Conservation (phyloP, 64 coral and sea anemone genomes). For the Montipora cactus region DNA sequence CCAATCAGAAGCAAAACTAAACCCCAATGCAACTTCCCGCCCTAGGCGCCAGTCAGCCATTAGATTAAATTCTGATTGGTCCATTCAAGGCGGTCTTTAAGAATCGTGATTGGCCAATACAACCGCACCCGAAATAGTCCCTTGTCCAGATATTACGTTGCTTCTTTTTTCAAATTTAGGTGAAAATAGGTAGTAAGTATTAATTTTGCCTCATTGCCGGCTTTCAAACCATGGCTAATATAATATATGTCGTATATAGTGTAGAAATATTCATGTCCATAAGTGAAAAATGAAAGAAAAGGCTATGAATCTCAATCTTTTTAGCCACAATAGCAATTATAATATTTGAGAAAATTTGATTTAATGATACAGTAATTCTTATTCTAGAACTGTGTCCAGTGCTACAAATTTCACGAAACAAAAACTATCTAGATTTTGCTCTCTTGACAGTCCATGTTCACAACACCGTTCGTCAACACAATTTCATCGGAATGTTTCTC, state of each 20-base stretch:
- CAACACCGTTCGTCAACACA: conserved; percentile 61
- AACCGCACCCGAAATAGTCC: not conserved
- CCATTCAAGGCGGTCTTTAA: not conserved
- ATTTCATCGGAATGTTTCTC: conserved; percentile 73
- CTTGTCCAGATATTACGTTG: too few relatives aligned
- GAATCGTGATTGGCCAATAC: not conserved
- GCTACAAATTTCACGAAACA: not conserved
- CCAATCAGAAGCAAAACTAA: not conserved
- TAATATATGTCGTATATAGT: not conserved
- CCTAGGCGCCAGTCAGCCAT: not conserved
- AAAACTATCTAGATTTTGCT: conserved; percentile 76
- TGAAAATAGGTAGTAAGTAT: too few relatives aligned
- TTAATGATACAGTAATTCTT: not conserved
- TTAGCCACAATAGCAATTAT: not conserved
- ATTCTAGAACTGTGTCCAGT: not conserved
- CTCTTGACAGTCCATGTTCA: conserved; percentile 85
- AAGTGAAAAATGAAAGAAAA: conserved; percentile 25
- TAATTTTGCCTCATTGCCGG: not conserved
- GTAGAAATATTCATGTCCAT: conserved; percentile 1
- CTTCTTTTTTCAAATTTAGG: too few relatives aligned
- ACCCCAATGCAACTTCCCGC: not conserved
- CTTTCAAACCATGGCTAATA: too few relatives aligned
- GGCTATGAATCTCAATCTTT: not conserved
- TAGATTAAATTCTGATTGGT: not conserved
- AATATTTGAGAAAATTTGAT: not conserved